Conservation (phyloP, 2,797 vertebrate genomes). For the Sebastes itinus region DNA sequence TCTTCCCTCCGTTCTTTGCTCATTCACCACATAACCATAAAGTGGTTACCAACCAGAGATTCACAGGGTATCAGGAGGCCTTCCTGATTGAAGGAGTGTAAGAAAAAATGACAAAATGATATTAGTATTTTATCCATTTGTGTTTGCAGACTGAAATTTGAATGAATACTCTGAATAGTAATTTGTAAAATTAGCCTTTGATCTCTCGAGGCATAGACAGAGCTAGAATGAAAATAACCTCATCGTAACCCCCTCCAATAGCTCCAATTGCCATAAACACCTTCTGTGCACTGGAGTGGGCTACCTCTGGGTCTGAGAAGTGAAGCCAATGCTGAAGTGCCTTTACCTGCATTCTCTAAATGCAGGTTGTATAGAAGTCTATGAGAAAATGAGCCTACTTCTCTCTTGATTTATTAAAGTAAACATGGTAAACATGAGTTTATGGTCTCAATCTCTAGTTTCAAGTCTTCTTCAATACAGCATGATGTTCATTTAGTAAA, state of each 20-base stretch:
- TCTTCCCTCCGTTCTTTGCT: not conserved
- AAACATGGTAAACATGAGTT: too few species aligned
- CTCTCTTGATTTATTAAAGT: too few species aligned
- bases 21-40: conserved; percentile 10
- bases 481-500: too few species aligned
- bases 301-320: too few species aligned
- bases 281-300: too few species aligned
- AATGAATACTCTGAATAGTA: not conserved
- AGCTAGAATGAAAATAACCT: not conserved
- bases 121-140: not conserved
- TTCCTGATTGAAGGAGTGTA: not conserved
- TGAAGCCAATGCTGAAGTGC: too few species aligned
- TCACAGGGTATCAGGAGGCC: not conserved
- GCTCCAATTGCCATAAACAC: not conserved
- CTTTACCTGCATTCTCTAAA: too few species aligned
- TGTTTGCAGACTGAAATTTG: not conserved
- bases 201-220: not conserved
- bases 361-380: too few species aligned
- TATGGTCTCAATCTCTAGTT: too few species aligned
- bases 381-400: too few species aligned
- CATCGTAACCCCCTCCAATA: not conserved
- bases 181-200: not conserved
- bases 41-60: conserved; percentile 12
- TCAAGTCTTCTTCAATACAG: too few species aligned
- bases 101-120: not conserved